These are phyloP conservation scores for Battus philenor DNA, from an alignment of 1,140 invertebrate genomes.

Conservation along the genomic window DNA sequence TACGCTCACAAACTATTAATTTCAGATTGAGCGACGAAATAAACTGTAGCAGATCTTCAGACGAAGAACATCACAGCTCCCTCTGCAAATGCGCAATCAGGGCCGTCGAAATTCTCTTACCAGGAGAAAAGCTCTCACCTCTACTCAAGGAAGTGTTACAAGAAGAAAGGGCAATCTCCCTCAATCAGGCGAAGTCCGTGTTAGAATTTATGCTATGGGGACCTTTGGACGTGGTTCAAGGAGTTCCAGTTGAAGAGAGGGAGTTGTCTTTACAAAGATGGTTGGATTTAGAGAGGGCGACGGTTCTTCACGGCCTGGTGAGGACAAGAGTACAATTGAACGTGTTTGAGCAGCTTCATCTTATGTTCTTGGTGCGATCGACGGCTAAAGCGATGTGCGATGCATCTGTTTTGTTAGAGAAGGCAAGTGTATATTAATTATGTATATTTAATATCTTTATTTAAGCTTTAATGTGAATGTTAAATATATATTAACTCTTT, in stretches of 20 bases:
- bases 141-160: constrained; percentile 82
- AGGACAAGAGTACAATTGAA: constrained; percentile 84
- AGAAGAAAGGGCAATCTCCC: constrained; percentile 83
- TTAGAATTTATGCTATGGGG: constrained; percentile 91
- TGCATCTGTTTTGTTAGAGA: constrained; percentile 82
- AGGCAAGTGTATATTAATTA: constrained; percentile 62
- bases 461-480: background rate
- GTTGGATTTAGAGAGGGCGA: constrained; percentile 89
- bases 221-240: constrained; percentile 83
- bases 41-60: constrained; percentile 67
- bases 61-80: constrained; percentile 81
- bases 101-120: constrained; percentile 80
- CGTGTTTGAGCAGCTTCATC: constrained; percentile 86
- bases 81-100: constrained; percentile 87
- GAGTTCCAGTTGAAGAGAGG: constrained; percentile 79
- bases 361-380: constrained; percentile 88
- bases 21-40: constrained; percentile 78
- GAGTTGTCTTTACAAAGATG: constrained; percentile 86
- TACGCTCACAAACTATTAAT: too few relatives aligned
- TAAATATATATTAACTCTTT: background rate
- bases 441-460: constrained; percentile 23
- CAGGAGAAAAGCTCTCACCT: constrained; percentile 79
- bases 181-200: constrained; percentile 84
- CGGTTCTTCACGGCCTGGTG: constrained; percentile 85
- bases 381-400: constrained; percentile 87